These are phyloP conservation scores for Acanthopagrus latus DNA, from an alignment of 2,797 vertebrate genomes.

Conservation along the genomic window DNA sequence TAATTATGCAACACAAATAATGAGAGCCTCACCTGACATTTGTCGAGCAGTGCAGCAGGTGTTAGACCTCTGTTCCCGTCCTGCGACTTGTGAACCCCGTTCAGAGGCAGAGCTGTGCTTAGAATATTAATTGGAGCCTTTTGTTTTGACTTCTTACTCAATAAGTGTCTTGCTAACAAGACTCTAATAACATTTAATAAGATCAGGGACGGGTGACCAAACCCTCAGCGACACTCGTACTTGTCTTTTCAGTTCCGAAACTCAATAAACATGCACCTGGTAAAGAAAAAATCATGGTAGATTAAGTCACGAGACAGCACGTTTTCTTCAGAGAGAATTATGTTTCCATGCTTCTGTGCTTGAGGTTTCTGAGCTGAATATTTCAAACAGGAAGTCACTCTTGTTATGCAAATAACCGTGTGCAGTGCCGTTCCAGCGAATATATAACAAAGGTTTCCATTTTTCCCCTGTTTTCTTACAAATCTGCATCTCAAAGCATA, in stretches of 20 bases:
- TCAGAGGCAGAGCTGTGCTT: constrained; percentile 27
- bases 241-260: constrained; percentile 26
- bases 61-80: constrained; percentile 62
- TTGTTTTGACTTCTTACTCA: constrained; percentile 1
- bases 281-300: constrained; percentile 8
- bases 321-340: background rate
- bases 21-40: constrained; percentile 66
- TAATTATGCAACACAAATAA: constrained; percentile 65
- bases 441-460: constrained; percentile 9
- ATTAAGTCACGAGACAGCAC: constrained; percentile 21
- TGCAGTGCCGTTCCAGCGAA: constrained; percentile 10
- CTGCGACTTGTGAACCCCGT: constrained; percentile 50
- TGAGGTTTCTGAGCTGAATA: constrained; percentile 17
- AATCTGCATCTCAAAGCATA: constrained; percentile 27
- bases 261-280: constrained; percentile 13
- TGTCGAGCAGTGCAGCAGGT: constrained; percentile 62
- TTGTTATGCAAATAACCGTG: constrained; percentile 43
- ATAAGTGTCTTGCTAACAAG: constrained; percentile 33
- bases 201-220: background rate
- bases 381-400: constrained; percentile 28
- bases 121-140: constrained; percentile 50
- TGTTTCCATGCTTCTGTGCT: background rate
- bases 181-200: constrained; percentile 24
- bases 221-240: constrained; percentile 9
- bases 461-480: constrained; percentile 3